Conservation (phyloP, 2,888 invertebrate species). For the Drosophila cognata region DNA sequence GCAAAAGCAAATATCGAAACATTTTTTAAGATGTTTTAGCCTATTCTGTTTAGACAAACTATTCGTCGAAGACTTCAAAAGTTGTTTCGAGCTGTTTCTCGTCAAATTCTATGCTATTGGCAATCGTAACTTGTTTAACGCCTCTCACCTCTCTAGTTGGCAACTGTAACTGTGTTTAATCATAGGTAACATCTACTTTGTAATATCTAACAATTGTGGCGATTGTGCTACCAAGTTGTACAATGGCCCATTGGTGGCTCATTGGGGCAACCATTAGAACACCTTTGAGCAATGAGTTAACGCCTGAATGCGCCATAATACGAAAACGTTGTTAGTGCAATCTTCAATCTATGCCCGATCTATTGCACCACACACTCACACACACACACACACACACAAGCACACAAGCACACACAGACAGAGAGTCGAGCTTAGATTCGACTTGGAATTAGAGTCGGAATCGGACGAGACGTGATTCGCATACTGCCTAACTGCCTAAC, state of each 20-base stretch:
- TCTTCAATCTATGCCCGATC: constrained; percentile 63
- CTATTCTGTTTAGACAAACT: background rate
- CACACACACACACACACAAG: background rate
- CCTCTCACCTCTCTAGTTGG: constrained; percentile 34
- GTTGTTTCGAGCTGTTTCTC: constrained; percentile 7
- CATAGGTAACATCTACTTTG: constrained; percentile 30
- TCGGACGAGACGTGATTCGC: constrained; percentile 53
- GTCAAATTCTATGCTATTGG: constrained; percentile 33
- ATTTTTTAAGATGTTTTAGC: background rate
- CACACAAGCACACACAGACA: too few species aligned
- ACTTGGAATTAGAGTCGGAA: constrained; percentile 22
- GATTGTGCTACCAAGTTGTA: constrained; percentile 14
- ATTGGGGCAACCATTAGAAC: constrained; percentile 75
- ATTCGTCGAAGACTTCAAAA: background rate
- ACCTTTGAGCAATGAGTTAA: constrained; percentile 69
- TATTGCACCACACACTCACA: constrained; percentile 60
- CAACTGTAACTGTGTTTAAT: constrained; percentile 21
- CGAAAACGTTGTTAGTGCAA: constrained; percentile 54
- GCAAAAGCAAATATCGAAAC: background rate
- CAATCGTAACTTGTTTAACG: constrained; percentile 26
- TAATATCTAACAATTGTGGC: constrained; percentile 33
- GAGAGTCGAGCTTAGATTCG: constrained; percentile 1
- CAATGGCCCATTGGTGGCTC: constrained; percentile 47
- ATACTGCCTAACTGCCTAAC: constrained; percentile 7
- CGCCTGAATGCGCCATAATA: constrained; percentile 60